These are phyloP conservation scores for Hofmannophila pseudospretella DNA, from an alignment of 2,888 invertebrate genomes.

Conservation along the genomic window DNA sequence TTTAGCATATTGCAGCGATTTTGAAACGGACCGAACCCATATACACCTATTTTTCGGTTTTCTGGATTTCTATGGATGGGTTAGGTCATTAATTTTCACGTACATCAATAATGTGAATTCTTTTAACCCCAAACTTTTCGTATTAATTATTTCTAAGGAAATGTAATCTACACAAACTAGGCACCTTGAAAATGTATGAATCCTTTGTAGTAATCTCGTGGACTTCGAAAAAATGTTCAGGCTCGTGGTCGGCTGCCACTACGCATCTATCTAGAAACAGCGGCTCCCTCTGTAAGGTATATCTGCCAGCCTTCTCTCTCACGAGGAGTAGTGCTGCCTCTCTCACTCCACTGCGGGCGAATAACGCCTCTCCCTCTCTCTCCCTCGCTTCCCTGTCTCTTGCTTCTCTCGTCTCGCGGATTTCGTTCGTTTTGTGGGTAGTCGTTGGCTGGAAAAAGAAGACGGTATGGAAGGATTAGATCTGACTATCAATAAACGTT, in stretches of 20 bases:
- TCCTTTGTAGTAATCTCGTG: slow-evolving; percentile 95
- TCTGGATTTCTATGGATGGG: too few relatives aligned
- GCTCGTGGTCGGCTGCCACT: slow-evolving; percentile 92
- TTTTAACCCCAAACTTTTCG: too few relatives aligned
- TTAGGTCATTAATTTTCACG: too few relatives aligned
- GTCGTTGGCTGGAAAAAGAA: slow-evolving; percentile 79
- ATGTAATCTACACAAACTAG: too few relatives aligned
- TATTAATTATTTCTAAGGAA: too few relatives aligned
- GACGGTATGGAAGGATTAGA: too few relatives aligned
- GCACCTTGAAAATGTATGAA: slow-evolving; percentile 97
- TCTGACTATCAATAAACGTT: too few relatives aligned
- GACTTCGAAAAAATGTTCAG: slow-evolving; percentile 96
- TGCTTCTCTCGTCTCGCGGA: slow-evolving; percentile 69
- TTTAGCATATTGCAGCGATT: too few relatives aligned
- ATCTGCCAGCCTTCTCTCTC: slow-evolving; percentile 93
- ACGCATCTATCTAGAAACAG: slow-evolving; percentile 94
- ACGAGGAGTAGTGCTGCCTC: slow-evolving; percentile 93
- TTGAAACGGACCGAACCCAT: too few relatives aligned
- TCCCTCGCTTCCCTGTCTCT: slow-evolving; percentile 66
- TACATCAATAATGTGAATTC: too few relatives aligned
- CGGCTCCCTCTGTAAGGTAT: slow-evolving; percentile 92
- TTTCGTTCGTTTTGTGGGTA: slow-evolving; percentile 82
- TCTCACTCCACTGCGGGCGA: slow-evolving; percentile 87
- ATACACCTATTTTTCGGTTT: too few relatives aligned
- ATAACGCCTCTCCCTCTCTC: slow-evolving; percentile 70